Conservation (phyloP, 2,113 vertebrate genomes). For the Tyto alba region DNA sequence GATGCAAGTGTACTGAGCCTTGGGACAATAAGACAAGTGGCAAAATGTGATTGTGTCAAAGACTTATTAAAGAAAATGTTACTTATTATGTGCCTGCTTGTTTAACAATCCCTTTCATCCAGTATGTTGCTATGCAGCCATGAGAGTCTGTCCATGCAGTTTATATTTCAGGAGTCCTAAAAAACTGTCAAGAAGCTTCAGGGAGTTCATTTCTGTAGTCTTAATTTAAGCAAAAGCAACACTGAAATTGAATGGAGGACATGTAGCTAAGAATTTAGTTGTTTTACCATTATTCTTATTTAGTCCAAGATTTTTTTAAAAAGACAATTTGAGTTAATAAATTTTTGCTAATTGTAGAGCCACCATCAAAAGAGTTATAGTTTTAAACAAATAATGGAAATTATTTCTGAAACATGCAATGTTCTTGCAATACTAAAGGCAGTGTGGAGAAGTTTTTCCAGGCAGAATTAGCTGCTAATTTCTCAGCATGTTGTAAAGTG, state of each 20-base stretch:
- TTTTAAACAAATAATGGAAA: not conserved
- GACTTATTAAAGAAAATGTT: not conserved
- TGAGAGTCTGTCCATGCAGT: not conserved
- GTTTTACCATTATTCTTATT: not conserved
- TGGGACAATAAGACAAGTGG: not conserved
- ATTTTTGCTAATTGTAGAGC: not conserved
- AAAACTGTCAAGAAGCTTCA: not conserved
- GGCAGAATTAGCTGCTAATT: not conserved
- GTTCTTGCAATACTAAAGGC: not conserved
- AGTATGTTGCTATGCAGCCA: rapidly evolving
- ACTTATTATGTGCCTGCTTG: not conserved
- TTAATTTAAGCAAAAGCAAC: not conserved
- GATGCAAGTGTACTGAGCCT: not conserved
- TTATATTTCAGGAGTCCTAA: not conserved
- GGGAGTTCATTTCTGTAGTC: not conserved
- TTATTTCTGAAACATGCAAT: not conserved
- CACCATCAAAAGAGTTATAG: not conserved
- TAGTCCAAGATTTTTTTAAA: not conserved
- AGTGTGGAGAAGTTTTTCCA: not conserved
- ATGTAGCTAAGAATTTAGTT: not conserved
- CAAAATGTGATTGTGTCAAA: not conserved
- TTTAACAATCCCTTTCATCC: not conserved
- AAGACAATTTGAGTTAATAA: not conserved
- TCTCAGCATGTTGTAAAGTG: not conserved
- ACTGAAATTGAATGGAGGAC: not conserved